Conservation (phyloP, 2,797 vertebrate species). For the Leptodactylus fallax region DNA sequence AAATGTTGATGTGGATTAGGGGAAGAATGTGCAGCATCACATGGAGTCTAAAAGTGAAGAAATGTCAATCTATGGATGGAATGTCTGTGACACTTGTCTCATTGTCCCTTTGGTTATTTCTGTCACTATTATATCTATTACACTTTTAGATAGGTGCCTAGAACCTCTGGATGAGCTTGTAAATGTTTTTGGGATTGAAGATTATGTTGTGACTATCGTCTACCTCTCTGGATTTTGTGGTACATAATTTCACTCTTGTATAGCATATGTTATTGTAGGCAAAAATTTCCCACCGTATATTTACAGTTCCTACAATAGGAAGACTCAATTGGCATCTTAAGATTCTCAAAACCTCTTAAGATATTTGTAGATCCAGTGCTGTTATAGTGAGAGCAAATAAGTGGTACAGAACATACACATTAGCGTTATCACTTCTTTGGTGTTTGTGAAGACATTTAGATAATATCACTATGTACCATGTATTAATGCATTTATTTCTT, state of each 20-base stretch:
- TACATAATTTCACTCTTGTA: too few relatives aligned
- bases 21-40: neutral
- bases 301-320: neutral
- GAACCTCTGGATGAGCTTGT: neutral
- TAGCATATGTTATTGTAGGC: neutral
- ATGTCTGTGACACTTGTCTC: too few relatives aligned
- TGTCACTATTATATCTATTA: too few relatives aligned
- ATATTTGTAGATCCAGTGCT: conserved; percentile 3
- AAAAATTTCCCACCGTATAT: neutral
- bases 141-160: neutral
- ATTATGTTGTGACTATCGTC: too few relatives aligned
- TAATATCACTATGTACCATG: conserved; percentile 32
- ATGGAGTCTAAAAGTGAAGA: too few relatives aligned
- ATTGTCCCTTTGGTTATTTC: too few relatives aligned
- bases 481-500: conserved; percentile 46
- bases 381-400: conserved; percentile 30
- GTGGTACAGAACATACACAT: conserved; percentile 55
- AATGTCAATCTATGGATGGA: too few relatives aligned
- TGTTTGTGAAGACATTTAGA: conserved; percentile 49
- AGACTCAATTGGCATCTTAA: neutral
- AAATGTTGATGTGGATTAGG: neutral
- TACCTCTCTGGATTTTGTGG: too few relatives aligned
- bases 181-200: neutral
- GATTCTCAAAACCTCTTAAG: conserved; percentile 20
- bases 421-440: conserved; percentile 52